Conservation (phyloP, 2,113 vertebrate genomes). For the Ptilorrhoa leucosticta region DNA sequence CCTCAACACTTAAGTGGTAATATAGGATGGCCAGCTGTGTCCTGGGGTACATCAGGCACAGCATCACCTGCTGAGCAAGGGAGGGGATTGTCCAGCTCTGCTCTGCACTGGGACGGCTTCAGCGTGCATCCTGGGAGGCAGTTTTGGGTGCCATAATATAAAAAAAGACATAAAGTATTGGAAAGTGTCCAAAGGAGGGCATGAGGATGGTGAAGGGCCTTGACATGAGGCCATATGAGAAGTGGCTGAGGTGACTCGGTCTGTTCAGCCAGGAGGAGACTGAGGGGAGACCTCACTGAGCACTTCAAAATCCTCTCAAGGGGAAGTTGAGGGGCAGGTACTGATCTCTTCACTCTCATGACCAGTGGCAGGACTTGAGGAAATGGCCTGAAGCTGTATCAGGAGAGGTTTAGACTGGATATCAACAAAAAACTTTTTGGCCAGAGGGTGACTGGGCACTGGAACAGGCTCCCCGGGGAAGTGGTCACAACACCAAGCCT, state of each 20-base stretch:
- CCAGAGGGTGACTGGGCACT: not conserved
- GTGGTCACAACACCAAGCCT: not conserved
- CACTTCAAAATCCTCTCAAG: fast-evolving
- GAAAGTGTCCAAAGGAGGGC: not conserved
- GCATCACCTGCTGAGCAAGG: fast-evolving
- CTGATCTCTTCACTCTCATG: not conserved
- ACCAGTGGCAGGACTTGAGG: not conserved
- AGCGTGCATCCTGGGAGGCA: not conserved
- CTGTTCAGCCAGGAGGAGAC: not conserved
- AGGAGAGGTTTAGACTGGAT: not conserved
- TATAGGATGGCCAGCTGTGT: not conserved
- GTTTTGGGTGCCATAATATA: not conserved
- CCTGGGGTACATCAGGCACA: not conserved
- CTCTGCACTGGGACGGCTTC: fast-evolving
- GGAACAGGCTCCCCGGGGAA: no score
- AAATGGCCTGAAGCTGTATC: not conserved
- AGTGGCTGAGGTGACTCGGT: fast-evolving
- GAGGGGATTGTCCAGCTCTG: not conserved
- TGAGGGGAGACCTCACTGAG: no score
- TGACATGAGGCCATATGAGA: not conserved
- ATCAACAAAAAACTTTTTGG: not conserved
- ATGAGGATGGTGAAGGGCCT: not conserved
- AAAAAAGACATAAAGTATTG: no score
- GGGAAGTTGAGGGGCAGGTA: not conserved
- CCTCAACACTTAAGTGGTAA: slow-evolving; percentile 10